Evolutionary conservation across 2,888 invertebrate genomes (phyloP).

Genomic region (Eristalinus aeneus): DNA sequence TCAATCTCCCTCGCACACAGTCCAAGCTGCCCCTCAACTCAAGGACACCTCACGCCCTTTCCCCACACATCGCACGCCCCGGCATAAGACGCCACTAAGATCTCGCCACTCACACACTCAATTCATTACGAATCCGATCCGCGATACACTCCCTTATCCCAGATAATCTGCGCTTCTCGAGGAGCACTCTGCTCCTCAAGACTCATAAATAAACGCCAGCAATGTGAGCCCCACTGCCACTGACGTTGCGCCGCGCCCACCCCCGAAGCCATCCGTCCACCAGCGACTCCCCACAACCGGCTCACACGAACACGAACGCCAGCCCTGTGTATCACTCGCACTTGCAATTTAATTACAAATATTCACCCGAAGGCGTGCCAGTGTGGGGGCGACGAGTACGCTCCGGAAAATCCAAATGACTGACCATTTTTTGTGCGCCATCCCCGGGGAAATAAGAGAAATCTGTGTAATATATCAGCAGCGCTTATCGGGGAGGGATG

Average conservation of each 20-base stretch:
- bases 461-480: slow-evolving; percentile 68
- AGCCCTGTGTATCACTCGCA: slow-evolving; percentile 53
- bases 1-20: too few relatives aligned
- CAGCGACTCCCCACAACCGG: background rate
- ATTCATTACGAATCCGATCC: background rate
- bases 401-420: slow-evolving; percentile 65
- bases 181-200: slow-evolving; percentile 20
- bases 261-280: background rate
- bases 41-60: background rate
- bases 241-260: too few relatives aligned
- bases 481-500: slow-evolving; percentile 57
- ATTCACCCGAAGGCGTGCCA: slow-evolving; percentile 28
- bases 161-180: slow-evolving; percentile 25
- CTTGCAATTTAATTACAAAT: slow-evolving; percentile 71
- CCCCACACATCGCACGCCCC: background rate
- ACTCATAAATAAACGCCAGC: slow-evolving; percentile 61
- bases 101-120: background rate
- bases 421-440: slow-evolving; percentile 63
- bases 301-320: slow-evolving; percentile 31
- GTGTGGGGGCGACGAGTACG: background rate
- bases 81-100: background rate
- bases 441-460: slow-evolving; percentile 67
- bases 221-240: background rate
- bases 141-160: slow-evolving; percentile 22
- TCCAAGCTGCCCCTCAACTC: too few relatives aligned